Conservation (phyloP, 2,113 vertebrate species). For the Mormyrus lacerda region DNA sequence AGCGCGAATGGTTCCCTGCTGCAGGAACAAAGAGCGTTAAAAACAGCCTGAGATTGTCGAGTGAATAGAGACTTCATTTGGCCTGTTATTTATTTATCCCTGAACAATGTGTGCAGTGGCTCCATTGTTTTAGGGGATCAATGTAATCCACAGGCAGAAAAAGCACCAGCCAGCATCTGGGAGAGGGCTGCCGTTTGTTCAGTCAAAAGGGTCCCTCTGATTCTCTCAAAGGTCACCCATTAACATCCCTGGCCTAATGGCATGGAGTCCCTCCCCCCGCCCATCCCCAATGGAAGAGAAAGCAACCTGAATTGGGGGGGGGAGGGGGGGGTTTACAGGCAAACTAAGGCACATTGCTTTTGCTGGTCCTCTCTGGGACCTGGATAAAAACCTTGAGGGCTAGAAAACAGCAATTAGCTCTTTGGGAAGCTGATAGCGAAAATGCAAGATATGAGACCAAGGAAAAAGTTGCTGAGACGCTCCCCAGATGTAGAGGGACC, state of each 20-base stretch:
- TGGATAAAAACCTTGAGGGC: background rate
- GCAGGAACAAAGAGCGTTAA: background rate
- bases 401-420: background rate
- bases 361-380: background rate
- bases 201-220: constrained; percentile 33
- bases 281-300: background rate
- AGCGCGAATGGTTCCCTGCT: background rate
- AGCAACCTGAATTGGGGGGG: background rate
- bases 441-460: background rate
- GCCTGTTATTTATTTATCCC: constrained; percentile 42
- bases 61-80: constrained; percentile 25
- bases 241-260: constrained; percentile 22
- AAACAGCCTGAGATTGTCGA: background rate
- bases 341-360: background rate
- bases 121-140: constrained; percentile 55
- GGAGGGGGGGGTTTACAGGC: background rate
- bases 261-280: constrained; percentile 10
- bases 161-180: constrained; percentile 32
- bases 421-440: background rate
- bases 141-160: constrained; percentile 46
- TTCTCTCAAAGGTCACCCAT: constrained; percentile 54
- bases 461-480: background rate
- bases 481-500: background rate
- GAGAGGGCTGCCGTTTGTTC: constrained; percentile 25
- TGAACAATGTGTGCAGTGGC: constrained; percentile 22